Conservation (phyloP, 2,113 vertebrate species). For the Pseudopodoces humilis region DNA sequence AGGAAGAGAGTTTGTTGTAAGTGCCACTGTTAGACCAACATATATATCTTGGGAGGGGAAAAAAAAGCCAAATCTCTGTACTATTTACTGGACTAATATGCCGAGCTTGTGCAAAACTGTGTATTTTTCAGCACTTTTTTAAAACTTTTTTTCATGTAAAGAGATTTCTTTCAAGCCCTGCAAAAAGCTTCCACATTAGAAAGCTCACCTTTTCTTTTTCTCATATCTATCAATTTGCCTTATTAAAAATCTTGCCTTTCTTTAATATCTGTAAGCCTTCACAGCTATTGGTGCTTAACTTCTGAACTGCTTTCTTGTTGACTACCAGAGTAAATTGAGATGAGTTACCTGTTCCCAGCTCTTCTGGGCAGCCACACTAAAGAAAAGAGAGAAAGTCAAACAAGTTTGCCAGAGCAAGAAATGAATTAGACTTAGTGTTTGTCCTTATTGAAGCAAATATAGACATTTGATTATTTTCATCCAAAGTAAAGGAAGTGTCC, state of each 20-base stretch:
- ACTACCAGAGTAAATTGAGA: not conserved
- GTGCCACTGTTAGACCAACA: not conserved
- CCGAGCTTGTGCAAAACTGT: not conserved
- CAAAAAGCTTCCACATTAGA: not conserved
- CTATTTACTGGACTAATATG: not conserved
- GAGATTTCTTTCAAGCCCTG: not conserved
- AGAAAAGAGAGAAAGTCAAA: not conserved
- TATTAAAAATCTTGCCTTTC: not conserved
- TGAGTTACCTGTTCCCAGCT: not conserved
- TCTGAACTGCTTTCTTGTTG: not conserved
- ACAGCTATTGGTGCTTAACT: not conserved
- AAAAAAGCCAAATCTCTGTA: not conserved
- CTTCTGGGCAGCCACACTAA: not conserved
- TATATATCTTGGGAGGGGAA: accelerated
- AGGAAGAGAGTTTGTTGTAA: not conserved
- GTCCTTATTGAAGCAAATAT: not conserved
- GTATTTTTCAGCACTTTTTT: not conserved
- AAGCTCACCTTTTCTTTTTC: not conserved
- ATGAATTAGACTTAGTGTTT: not conserved
- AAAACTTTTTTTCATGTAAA: not conserved
- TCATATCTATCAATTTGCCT: not conserved
- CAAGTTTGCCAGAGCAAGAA: not conserved
- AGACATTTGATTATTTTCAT: not conserved
- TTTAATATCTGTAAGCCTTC: not conserved
- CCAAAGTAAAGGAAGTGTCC: not conserved